Evolutionary conservation across 2,888 invertebrate species (phyloP).

Genomic region (Creontiades dilutus): DNA sequence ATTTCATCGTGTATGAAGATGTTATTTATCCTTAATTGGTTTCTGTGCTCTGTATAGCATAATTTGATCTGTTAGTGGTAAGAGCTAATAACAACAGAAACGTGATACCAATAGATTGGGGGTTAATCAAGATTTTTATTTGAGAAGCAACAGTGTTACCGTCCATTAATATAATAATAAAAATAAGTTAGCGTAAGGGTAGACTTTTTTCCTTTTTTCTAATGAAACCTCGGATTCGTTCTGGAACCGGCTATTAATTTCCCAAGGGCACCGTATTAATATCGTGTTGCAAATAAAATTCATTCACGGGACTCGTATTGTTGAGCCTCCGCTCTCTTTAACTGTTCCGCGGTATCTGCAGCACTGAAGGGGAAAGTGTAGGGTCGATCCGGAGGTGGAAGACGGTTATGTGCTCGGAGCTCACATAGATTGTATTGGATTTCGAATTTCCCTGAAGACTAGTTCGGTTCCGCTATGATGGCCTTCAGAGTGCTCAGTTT

Average conservation of each 20-base stretch:
- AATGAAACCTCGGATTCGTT: not conserved
- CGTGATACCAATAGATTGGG: not conserved
- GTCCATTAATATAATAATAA: not conserved
- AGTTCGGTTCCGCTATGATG: not conserved
- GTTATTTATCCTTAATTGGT: too few species aligned
- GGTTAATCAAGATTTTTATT: not conserved
- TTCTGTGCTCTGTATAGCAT: too few species aligned
- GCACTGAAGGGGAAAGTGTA: not conserved
- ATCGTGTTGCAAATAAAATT: conserved; percentile 22
- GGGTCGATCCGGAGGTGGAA: not conserved
- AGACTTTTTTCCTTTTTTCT: not conserved
- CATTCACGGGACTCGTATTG: conserved; percentile 18
- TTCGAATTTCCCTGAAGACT: not conserved
- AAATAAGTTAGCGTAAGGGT: not conserved
- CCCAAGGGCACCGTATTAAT: conserved; percentile 4
- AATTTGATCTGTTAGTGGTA: too few species aligned
- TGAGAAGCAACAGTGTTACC: not conserved
- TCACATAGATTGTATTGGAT: not conserved
- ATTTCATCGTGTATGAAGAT: too few species aligned
- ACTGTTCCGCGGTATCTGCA: conserved; percentile 1
- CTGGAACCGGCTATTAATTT: conserved; percentile 11
- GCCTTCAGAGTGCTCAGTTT: not conserved
- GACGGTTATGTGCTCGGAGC: not conserved
- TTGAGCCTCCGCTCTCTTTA: not conserved
- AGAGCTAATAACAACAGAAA: too few species aligned